These are phyloP conservation scores for Monomorium pharaonis DNA, from an alignment of 1,140 invertebrate species.

Conservation along the genomic window DNA sequence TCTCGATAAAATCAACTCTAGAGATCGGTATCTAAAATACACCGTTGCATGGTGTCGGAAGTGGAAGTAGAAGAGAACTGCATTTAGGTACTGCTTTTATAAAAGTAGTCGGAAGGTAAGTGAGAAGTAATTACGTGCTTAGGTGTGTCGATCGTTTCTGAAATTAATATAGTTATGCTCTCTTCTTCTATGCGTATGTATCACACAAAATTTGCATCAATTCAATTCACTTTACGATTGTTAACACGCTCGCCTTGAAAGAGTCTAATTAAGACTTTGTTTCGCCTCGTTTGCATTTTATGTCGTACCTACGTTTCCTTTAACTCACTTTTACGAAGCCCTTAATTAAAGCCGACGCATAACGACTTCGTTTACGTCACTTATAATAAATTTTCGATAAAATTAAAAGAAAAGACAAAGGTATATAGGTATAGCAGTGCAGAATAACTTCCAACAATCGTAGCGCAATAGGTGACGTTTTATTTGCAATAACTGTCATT, in stretches of 20 bases:
- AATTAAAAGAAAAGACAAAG: background rate
- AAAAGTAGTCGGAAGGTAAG: background rate
- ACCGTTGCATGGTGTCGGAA: no score
- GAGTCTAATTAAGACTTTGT: background rate
- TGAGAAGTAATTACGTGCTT: background rate
- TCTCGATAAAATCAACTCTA: conserved; percentile 22
- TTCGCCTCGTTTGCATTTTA: conserved; percentile 17
- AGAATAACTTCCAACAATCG: background rate
- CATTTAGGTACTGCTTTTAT: no score
- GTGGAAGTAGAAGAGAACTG: no score
- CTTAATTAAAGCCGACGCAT: conserved; percentile 30
- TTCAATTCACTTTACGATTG: conserved; percentile 7
- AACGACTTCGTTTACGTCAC: conserved; percentile 9
- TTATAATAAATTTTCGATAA: conserved; percentile 15
- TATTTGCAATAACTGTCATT: background rate
- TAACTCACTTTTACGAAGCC: background rate
- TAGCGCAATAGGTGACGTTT: background rate
- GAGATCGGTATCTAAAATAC: background rate
- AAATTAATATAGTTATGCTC: background rate
- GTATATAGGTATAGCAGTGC: background rate
- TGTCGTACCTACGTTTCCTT: background rate
- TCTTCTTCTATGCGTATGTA: background rate
- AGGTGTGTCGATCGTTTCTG: background rate
- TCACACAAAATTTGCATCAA: background rate
- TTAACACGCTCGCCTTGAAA: background rate